Conservation (phyloP, 1,140 invertebrate species). For the Brachystomella parvula region DNA sequence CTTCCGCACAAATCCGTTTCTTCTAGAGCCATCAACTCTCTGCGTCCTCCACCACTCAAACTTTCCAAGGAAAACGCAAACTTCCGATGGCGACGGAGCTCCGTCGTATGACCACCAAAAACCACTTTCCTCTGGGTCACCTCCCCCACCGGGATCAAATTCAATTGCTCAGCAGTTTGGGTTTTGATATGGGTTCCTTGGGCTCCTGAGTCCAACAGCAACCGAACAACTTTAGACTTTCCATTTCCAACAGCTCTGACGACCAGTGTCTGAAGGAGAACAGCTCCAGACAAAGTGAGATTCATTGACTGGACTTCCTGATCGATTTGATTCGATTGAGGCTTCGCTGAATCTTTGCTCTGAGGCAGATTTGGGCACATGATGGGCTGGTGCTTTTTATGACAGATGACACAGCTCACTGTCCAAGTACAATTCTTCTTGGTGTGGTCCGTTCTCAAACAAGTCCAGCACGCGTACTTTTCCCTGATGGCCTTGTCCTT, state of each 20-base stretch:
- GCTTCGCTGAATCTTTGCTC: neutral
- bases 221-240: neutral
- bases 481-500: neutral
- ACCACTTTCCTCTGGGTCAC: neutral
- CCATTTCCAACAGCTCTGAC: neutral
- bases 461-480: neutral
- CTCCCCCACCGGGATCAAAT: neutral
- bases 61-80: neutral
- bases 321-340: neutral
- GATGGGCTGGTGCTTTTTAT: neutral
- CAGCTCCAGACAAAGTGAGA: neutral
- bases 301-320: neutral
- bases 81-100: neutral
- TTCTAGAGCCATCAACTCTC: neutral
- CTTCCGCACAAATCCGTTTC: neutral
- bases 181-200: conserved; percentile 2
- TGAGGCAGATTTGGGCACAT: conserved; percentile 8
- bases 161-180: conserved; percentile 1
- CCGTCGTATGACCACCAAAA: neutral
- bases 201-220: conserved; percentile 11
- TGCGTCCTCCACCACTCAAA: neutral
- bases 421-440: neutral
- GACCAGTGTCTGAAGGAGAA: neutral
- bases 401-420: conserved; percentile 5
- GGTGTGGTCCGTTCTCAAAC: neutral